Base-by-base conservation (phyloP, 2,113 vertebrate species). In the Bujurquina vittata region DNA sequence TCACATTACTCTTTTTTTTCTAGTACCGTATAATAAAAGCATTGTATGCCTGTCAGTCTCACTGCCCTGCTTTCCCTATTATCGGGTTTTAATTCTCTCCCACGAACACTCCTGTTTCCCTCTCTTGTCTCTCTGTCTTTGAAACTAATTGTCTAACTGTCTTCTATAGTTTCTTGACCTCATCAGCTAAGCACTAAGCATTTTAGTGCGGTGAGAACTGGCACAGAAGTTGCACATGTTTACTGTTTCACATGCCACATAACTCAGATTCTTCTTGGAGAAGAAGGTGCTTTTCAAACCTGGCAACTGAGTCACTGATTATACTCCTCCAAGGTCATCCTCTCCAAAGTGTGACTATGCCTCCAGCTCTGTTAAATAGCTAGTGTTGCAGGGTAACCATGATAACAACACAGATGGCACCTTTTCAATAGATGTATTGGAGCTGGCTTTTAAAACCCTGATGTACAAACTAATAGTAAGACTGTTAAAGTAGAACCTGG, bases 1-100 rank as follows among this genome's bases (percentile, higher is more conserved):
- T 94, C 91, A 76, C 49, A 18, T 92, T 94, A 89, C 91, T 26
- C 62, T 77, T 83, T 83, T 91, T 88, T 14, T 35, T 0, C 86
- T 80, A 83, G 75, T 65, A 33, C 81, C 75, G 75, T 23, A 90
- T 91, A 92, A 92, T 93, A 83, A 91, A 90, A 93, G 87, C 91
- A 84, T 91, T 93, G 91, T 93, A 87, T 61, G 37, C 67, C 81
- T 84, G 43, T 76, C n/a, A n/a, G 29, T 75, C 87, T 84, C 59
- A 74, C 81, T 56, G 85, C 69, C 76, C 75, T 57, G 63, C 63
- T 77, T 46, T 73, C 31, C 35, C 63, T 88, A 67, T 80, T 87
- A 79, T 88, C 80, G 86, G 56, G 43, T 83, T 88, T 69, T 83
- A 77, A 46, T 83, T 83, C 22, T 23, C 62, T 79, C 67, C 4